Conservation (phyloP, 2,888 invertebrate species). For the Galeruca laticollis region DNA sequence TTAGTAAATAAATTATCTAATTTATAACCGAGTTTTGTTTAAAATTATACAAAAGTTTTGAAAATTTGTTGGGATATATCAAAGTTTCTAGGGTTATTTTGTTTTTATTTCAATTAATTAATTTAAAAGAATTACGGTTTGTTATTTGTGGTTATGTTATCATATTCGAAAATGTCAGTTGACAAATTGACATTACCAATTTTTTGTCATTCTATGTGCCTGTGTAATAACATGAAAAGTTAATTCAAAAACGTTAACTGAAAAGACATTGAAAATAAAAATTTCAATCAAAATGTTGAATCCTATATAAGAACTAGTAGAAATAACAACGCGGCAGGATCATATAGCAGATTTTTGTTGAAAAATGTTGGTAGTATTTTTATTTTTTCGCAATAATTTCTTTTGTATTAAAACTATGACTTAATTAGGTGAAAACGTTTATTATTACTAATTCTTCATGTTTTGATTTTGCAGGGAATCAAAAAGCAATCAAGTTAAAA, state of each 20-base stretch:
- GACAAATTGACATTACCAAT: background rate
- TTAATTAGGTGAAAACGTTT: too few species aligned
- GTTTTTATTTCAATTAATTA: background rate
- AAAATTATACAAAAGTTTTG: too few species aligned
- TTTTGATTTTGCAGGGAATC: constrained; percentile 47
- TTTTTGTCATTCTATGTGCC: constrained; percentile 13
- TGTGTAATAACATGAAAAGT: constrained; percentile 6
- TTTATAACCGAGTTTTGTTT: too few species aligned
- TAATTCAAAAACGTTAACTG: constrained; percentile 17
- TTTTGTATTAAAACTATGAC: too few species aligned
- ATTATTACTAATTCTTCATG: background rate
- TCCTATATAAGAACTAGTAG: background rate
- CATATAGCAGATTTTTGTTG: background rate
- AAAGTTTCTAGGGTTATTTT: background rate
- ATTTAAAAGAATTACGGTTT: background rate
- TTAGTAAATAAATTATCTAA: too few species aligned
- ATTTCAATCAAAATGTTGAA: background rate
- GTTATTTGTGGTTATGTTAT: background rate
- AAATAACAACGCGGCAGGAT: background rate
- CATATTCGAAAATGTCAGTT: background rate
- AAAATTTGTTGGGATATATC: background rate
- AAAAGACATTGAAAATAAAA: background rate
- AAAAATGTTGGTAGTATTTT: background rate
- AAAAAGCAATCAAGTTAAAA: constrained; percentile 51
- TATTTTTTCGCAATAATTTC: background rate